A percentile compares a stretch with the other conserved stretches of the same genome.
phyloP scores from a whole-genome alignment of 64 coral and sea anemone species.

The Orbicella faveolata region DNA sequence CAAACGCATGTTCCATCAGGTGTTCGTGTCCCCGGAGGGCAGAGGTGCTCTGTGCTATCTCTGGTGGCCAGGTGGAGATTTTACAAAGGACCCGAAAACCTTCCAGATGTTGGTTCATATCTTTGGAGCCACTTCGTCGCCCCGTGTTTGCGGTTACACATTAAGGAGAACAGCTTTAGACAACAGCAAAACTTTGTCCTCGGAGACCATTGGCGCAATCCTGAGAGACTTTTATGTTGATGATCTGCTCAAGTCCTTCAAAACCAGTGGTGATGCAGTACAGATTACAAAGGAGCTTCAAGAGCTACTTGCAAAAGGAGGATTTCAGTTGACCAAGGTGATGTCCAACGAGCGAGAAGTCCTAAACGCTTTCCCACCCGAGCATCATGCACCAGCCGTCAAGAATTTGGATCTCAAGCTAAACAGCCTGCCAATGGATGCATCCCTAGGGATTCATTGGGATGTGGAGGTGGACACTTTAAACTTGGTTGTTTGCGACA shows the following conservation, averaged over 20 bases:
- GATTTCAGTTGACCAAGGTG: conserved; percentile 59
- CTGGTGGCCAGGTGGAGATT: conserved; percentile 58
- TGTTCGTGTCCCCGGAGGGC: conserved; percentile 31
- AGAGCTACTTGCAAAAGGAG: not conserved
- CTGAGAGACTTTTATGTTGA: conserved; percentile 25
- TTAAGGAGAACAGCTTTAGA: conserved; percentile 62
- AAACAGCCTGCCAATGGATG: too few species aligned
- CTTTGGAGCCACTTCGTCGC: conserved; percentile 53
- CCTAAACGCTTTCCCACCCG: too few species aligned
- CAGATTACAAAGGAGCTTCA: conserved; percentile 6
- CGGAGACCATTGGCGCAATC: not conserved
- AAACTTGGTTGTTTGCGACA: too few species aligned
- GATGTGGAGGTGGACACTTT: too few species aligned
- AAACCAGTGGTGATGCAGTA: conserved; percentile 36
- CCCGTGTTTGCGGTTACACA: conserved; percentile 52
- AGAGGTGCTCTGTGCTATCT: conserved; percentile 54
- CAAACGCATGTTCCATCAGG: conserved; percentile 66
- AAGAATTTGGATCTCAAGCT: too few species aligned
- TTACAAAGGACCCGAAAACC: conserved; percentile 31
- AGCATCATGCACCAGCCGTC: too few species aligned
- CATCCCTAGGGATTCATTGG: too few species aligned
- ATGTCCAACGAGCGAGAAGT: conserved; percentile 44
- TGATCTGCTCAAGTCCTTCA: conserved; percentile 56
- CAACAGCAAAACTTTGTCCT: conserved; percentile 30
- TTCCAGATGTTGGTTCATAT: conserved; percentile 66